Evolutionary conservation across 2,888 invertebrate species (phyloP), one percentile per base, ranked within the genome.

Genomic region (Ferdinandea cuprea): DNA sequence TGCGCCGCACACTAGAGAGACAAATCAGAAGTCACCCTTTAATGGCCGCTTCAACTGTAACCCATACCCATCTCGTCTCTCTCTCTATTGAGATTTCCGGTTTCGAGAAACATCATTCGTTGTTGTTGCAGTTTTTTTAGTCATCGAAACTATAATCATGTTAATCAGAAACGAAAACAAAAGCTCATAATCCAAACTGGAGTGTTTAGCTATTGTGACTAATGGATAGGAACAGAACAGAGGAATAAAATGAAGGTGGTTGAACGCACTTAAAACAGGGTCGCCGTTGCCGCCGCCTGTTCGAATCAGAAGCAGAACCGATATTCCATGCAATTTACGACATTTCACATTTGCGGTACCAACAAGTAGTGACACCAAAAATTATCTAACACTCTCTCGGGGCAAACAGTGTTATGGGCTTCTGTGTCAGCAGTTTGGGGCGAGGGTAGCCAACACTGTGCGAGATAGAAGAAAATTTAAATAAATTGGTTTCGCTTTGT

Each of bases 11-110:
- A 63, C 44, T 74, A 44, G 28, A 42, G 28, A 59, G 17, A 15
- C 28, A 21, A 35, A 0, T 9, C 11, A 44, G 9, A 8, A 17
- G 28, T 30, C 50, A 61, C 58, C 52, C 46, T 68, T 46, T 40
- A 19, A 37, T 58, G 35, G 13, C 40, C 7, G 15, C 7, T 13
- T 2, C 44, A 44, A 35, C 15, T 15, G 35, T 25, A 3, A 25
- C 25, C 25, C 25, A 25, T n/a, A n/a, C n/a, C 21, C 66, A 19
- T 30, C 42, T 37, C n/a, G 28, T 37, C 13, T 13, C 76, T 58
- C 42, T 37, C 48, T 81, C 71, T 65, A 81, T 81, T 81, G 59
- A 76, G 77, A 77, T 81, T 81, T 81, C 81, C 81, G 77, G 76
- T 72, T 77, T 77, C 54, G 69, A 69, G 50, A 65, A 44, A 48